phyloP scores from a whole-genome alignment of 2,797 vertebrate genomes.

The Rhynchotus rufescens region DNA sequence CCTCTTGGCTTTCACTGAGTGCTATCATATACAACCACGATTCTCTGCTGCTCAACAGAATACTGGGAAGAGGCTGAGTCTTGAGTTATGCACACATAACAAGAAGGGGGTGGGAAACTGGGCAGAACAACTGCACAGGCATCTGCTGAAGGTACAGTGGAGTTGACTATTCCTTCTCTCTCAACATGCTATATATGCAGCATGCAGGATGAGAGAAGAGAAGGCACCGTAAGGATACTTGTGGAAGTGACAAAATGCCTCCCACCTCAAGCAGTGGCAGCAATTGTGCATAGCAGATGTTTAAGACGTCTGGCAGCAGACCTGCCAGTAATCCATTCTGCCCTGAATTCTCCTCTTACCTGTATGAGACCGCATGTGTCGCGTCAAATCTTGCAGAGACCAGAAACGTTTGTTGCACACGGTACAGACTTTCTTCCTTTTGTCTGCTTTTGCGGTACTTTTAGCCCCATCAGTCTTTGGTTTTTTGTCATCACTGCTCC shows the following conservation, averaged over 20 bases:
- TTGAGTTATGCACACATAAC: fast-evolving
- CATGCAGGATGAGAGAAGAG: background rate
- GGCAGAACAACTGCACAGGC: background rate
- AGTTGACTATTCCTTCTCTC: background rate
- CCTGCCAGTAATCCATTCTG: background rate
- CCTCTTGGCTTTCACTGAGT: background rate
- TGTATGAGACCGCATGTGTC: constrained; percentile 98
- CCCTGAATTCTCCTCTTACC: constrained; percentile 79
- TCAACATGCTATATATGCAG: background rate
- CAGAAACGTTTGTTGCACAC: constrained; percentile 97
- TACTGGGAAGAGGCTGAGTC: background rate
- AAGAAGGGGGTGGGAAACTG: background rate
- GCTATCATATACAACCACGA: background rate
- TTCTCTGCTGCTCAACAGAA: background rate
- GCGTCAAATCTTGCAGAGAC: constrained; percentile 96
- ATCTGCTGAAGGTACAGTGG: background rate
- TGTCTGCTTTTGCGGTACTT: constrained; percentile 88
- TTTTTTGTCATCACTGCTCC: constrained; percentile 90
- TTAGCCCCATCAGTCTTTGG: constrained; percentile 84
- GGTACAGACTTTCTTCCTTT: constrained; percentile 96
- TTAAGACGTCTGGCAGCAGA: background rate
- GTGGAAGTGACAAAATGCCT: background rate
- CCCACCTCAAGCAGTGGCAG: background rate
- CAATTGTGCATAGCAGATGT: background rate
- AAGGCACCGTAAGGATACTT: background rate